phyloP scores from a whole-genome alignment of 2,888 invertebrate species.

The Apamea anceps region DNA sequence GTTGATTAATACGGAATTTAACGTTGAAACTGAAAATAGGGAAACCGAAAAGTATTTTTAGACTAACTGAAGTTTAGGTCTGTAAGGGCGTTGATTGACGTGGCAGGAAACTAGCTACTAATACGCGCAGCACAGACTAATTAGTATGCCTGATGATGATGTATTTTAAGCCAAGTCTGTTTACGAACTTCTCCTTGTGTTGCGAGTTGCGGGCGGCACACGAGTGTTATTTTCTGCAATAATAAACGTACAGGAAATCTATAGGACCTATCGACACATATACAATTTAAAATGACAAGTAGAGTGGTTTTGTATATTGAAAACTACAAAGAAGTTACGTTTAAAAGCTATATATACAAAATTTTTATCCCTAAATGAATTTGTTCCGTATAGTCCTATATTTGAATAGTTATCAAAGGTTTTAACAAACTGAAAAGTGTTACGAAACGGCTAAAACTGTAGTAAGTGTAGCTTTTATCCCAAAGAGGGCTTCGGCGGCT shows the following conservation, averaged over 20 bases:
- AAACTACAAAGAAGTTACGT: background rate
- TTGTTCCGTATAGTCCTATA: background rate
- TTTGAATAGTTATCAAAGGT: constrained; percentile 4
- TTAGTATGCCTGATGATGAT: constrained; percentile 57
- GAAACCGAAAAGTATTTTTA: constrained; percentile 55
- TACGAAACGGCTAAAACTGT: background rate
- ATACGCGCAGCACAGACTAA: constrained; percentile 55
- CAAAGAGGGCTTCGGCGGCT: constrained; percentile 24
- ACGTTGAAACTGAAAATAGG: constrained; percentile 29
- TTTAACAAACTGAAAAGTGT: constrained; percentile 6
- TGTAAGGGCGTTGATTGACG: constrained; percentile 64
- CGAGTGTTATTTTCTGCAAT: constrained; percentile 12
- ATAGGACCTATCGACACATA: background rate
- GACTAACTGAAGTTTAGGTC: constrained; percentile 43
- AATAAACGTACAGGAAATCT: constrained; percentile 12
- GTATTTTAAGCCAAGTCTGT: constrained; percentile 57
- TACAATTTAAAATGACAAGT: constrained; percentile 1
- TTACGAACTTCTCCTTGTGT: constrained; percentile 38
- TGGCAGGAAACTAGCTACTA: constrained; percentile 63
- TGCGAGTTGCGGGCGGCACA: background rate
- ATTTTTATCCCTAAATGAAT: background rate
- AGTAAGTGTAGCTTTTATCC: constrained; percentile 37
- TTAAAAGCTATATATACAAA: background rate
- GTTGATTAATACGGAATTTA: constrained; percentile 10
- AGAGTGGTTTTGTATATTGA: background rate